phyloP scores from a whole-genome alignment of 2,113 vertebrate genomes.

The Megaceryle torquata region DNA sequence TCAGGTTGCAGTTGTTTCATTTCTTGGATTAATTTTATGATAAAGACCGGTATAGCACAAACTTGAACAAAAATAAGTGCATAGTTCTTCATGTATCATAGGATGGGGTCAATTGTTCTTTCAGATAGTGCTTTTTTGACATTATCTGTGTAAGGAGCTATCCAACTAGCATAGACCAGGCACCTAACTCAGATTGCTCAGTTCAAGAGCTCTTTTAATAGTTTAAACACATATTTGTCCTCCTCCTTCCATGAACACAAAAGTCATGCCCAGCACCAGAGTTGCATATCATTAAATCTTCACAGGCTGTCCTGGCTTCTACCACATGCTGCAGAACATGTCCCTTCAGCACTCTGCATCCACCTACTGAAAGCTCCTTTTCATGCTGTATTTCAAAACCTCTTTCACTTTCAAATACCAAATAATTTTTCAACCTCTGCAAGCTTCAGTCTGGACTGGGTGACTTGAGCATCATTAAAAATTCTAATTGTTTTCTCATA shows the following conservation, averaged over 20 bases:
- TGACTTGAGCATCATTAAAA: neutral
- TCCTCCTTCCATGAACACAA: neutral
- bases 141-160: neutral
- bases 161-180: neutral
- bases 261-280: neutral
- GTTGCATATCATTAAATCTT: neutral
- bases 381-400: neutral
- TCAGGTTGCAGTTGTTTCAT: neutral
- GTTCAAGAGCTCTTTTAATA: neutral
- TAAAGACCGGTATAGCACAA: neutral
- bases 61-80: neutral
- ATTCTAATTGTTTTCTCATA: neutral
- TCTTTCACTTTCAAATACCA: neutral
- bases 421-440: neutral
- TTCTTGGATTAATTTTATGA: neutral
- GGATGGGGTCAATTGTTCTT: neutral
- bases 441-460: neutral
- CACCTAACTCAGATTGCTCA: neutral
- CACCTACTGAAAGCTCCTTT: neutral
- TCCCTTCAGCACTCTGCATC: neutral
- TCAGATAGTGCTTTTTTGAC: neutral
- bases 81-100: neutral
- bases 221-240: neutral
- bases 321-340: rapidly evolving
- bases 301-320: neutral